Evolutionary conservation across 2,888 invertebrate genomes (phyloP), one percentile per base, ranked within the genome.

Genomic region (Phengaris arion): DNA sequence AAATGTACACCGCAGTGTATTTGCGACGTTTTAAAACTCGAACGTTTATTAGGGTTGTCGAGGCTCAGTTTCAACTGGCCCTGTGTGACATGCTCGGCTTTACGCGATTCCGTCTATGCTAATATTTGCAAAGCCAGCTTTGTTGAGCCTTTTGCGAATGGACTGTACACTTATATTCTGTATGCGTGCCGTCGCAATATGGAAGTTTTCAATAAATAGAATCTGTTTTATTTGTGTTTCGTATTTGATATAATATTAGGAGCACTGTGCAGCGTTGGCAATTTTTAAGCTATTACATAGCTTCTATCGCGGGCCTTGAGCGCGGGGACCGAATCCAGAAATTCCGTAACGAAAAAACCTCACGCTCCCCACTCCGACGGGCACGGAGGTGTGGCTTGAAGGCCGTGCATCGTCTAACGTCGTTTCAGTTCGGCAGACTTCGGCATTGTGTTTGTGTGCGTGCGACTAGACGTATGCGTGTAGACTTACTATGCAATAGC

Each of bases 1-100:
- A 35, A 22, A 52, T 35, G 22, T 8, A 22, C 9, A 12, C 35
- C 0, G 22, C 2, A 52, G 8, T 35, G 35, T 35, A 72, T 6
- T 0, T 54, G 13, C 5, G 12, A 52, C 72, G 54, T 72, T 72
- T 13, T 13, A 22, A 22, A 52, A 12, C 9, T 35, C 13, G 13
- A 9, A 8, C 35, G 54, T 15, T 5, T 2, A 54, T 22, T 54
- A 72, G 54, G 72, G 72, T 54, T 72, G 72, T 52, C 72, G 13
- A 64, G 12, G 70, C 70, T 70, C 9, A 13, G 72, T 52, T 72
- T 22, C 45, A 51, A 72, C 72, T 54, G 72, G 12, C 51, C 69
- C 6, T 48, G 51, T 70, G 51, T 51, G 51, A 70, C 70, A 51
- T 51, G 64, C 35, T 9, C 64, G 15, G 70, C 70, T 51, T 70